A percentile compares a stretch with the other conserved stretches of the same genome.
Evolutionary conservation across 2,888 invertebrate genomes (phyloP).

Genomic region (Furcula furcula): DNA sequence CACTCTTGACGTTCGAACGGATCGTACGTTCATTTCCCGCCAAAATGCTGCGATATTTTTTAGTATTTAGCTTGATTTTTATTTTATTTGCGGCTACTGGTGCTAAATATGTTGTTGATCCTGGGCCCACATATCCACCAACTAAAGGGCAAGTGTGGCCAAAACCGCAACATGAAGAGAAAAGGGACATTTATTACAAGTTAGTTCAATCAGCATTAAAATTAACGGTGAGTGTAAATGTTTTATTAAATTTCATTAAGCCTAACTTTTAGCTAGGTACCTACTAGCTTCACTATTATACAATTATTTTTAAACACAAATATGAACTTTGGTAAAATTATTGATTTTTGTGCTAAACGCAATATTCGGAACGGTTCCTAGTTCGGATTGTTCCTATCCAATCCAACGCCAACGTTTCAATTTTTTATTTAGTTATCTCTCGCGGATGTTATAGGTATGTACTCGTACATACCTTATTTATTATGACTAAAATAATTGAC

Average conservation of each 20-base stretch:
- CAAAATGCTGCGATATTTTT: constrained; percentile 35
- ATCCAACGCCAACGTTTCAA: no score
- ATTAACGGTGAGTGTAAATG: constrained; percentile 63
- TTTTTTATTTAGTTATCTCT: no score
- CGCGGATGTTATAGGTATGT: no score
- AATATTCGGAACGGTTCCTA: no score
- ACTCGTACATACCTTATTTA: no score
- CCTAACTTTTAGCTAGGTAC: no score
- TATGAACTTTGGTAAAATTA: constrained; percentile 33
- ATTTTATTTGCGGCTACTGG: constrained; percentile 25
- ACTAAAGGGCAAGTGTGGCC: constrained; percentile 86
- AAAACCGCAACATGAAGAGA: constrained; percentile 79
- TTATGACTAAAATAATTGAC: constrained; percentile 2
- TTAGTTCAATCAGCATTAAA: constrained; percentile 72
- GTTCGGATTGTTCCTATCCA: no score
- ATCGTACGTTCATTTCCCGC: constrained; percentile 12
- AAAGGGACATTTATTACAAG: constrained; percentile 61
- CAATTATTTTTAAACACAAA: no score
- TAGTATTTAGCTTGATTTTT: constrained; percentile 24
- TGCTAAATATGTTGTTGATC: constrained; percentile 31
- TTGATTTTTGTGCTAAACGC: constrained; percentile 22
- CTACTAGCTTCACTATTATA: no score
- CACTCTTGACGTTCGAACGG: constrained; percentile 16
- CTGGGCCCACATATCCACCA: constrained; percentile 36
- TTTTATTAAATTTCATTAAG: no score